Base-by-base conservation (phyloP, 2,888 invertebrate species). In the Ethmia dodecea region DNA sequence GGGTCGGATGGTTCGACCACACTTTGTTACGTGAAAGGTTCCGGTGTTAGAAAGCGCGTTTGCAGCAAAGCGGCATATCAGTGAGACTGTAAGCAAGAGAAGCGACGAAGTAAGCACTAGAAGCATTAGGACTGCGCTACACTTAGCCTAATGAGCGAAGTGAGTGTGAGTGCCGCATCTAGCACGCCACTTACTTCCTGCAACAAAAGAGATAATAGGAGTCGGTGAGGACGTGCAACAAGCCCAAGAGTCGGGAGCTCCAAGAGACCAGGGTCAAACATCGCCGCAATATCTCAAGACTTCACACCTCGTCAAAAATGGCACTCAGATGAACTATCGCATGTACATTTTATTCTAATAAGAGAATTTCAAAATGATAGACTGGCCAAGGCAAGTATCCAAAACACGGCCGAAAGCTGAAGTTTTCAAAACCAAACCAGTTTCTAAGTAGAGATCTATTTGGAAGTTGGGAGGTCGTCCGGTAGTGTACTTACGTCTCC, bases 401-500 rank as follows among this genome's bases (percentile, higher is more conserved):
- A 65, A 72, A 77, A 63, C 76, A 64, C 54, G 54, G 54, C 69
- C 69, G 77, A 74, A 46, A 58, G 51, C 59, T 66, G 70, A 51
- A 16, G 48, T 58, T 47, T 42, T 45, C 33, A 34, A 24, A 20
- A 53, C 8, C 13, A 13, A 12, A n/a, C 44, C 38, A 38, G 39
- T 40, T 29, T 36, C n/a, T n/a, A n/a, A n/a, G n/a, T n/a, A n/a
- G n/a, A n/a, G n/a, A n/a, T n/a, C n/a, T n/a, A n/a, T n/a, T n/a
- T n/a, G n/a, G n/a, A n/a, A n/a, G n/a, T n/a, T n/a, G n/a, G n/a
- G n/a, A n/a, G n/a, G n/a, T n/a, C n/a, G n/a, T n/a, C n/a, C 38
- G 40, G 39, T 16, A 11, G n/a, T 3, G 8, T 33, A 92, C 92
- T 92, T 91, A 93, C 93, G 89, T 89, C 80, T 90, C 90, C 67